These are phyloP conservation scores for Lathamus discolor DNA, from an alignment of 2,113 vertebrate species.

Conservation along the genomic window DNA sequence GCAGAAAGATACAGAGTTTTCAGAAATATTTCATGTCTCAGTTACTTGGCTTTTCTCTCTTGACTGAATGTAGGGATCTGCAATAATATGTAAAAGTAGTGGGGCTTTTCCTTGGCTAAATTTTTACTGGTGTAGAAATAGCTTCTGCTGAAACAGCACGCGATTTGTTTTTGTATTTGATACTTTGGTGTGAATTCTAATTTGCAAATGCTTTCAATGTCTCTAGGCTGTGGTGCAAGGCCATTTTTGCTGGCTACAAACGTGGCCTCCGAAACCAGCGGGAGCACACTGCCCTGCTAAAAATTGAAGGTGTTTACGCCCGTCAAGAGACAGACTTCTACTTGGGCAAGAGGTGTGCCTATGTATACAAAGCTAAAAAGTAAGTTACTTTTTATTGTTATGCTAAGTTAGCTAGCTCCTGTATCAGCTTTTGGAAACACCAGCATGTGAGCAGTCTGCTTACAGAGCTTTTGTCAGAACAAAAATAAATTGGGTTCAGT, in stretches of 20 bases:
- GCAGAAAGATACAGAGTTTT: neutral
- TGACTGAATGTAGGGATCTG: fast-evolving
- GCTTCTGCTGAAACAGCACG: neutral
- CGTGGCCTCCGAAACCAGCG: constrained; percentile 96
- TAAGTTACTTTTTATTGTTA: constrained; percentile 64
- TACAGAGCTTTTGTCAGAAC: neutral
- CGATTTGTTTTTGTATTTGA: neutral
- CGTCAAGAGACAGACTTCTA: constrained; percentile 93
- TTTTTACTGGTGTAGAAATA: neutral
- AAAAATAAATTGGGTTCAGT: neutral
- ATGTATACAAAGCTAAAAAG: constrained; percentile 99
- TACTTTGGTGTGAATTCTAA: neutral
- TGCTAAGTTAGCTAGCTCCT: neutral
- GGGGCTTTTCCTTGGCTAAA: neutral
- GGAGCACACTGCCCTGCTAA: constrained; percentile 94
- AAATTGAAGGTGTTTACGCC: constrained; percentile 94
- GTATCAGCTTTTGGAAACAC: neutral
- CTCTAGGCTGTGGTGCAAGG: constrained; percentile 94
- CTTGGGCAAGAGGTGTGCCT: constrained; percentile 95
- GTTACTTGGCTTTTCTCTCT: neutral
- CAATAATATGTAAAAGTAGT: neutral
- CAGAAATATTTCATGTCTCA: neutral
- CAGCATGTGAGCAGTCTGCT: neutral
- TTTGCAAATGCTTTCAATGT: neutral
- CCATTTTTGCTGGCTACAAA: constrained; percentile 96